phyloP scores from a whole-genome alignment of 2,888 invertebrate genomes.

The Sarcophaga rosellei region DNA sequence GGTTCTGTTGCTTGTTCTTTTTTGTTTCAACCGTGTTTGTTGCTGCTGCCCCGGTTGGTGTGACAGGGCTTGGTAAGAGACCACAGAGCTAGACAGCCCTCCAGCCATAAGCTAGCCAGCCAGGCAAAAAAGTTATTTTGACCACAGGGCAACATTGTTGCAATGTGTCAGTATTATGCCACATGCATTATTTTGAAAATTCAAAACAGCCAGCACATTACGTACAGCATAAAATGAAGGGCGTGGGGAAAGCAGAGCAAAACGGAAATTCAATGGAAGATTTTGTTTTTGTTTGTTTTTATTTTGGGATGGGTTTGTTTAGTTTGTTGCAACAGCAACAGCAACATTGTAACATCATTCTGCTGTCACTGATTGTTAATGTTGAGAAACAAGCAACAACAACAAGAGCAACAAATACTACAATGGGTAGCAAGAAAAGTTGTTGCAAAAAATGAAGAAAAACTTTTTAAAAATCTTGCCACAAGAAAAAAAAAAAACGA shows the following conservation, averaged over 20 bases:
- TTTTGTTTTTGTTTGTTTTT: neutral
- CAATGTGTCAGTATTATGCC: constrained; percentile 47
- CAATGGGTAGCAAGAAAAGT: neutral
- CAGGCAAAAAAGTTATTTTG: neutral
- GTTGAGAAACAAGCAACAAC: neutral
- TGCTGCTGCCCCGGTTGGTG: constrained; percentile 1
- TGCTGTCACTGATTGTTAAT: constrained; percentile 41
- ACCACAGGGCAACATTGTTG: constrained; percentile 61
- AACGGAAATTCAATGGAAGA: constrained; percentile 11
- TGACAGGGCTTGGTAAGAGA: constrained; percentile 34
- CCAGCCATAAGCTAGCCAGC: neutral
- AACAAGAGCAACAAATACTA: constrained; percentile 7
- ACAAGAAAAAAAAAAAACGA: neutral
- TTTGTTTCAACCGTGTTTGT: too few species aligned
- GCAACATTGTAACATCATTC: constrained; percentile 19
- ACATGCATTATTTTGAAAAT: constrained; percentile 30
- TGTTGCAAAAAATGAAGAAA: neutral
- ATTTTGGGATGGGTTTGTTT: constrained; percentile 2
- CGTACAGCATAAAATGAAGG: neutral
- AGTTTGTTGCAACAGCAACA: neutral
- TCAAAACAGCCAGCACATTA: constrained; percentile 26
- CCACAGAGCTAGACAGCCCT: constrained; percentile 14
- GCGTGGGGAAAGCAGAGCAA: neutral
- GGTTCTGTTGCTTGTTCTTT: neutral
- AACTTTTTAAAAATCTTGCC: neutral